These are phyloP conservation scores for Microtus oregoni DNA, from an alignment of 2,113 vertebrate genomes.

Conservation along the genomic window DNA sequence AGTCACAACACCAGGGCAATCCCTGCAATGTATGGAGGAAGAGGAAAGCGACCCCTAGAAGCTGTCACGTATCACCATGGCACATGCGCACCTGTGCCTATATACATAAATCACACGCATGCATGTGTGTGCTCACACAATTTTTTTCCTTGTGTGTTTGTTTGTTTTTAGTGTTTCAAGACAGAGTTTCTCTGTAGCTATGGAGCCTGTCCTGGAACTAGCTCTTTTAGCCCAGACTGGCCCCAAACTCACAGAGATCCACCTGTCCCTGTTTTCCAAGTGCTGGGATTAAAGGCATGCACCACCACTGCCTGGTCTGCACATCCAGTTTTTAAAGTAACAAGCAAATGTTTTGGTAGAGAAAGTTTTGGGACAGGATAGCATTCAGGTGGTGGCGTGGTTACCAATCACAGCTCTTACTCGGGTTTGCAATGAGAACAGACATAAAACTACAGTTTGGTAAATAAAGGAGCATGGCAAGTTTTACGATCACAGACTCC, in stretches of 20 bases:
- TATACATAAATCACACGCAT: neutral
- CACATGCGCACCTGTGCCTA: neutral
- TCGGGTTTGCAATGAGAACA: neutral
- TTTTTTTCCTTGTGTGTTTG: neutral
- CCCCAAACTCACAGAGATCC: too few relatives aligned
- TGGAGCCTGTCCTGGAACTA: too few relatives aligned
- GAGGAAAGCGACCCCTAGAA: neutral
- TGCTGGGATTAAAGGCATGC: too few relatives aligned
- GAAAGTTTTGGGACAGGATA: neutral
- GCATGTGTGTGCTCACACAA: neutral
- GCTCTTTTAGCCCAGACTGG: too few relatives aligned
- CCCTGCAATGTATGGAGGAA: neutral
- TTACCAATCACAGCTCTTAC: neutral
- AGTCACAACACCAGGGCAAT: neutral
- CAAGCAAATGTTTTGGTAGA: neutral
- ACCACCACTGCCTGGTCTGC: too few relatives aligned
- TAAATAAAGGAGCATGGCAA: neutral
- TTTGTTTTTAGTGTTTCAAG: too few relatives aligned
- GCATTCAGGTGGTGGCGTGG: neutral
- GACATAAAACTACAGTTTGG: neutral
- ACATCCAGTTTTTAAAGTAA: neutral
- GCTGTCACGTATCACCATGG: neutral
- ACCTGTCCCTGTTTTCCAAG: too few relatives aligned
- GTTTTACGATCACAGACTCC: neutral
- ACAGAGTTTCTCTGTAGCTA: too few relatives aligned